Percentiles rank a stretch among this genome's conserved stretches.
These are phyloP conservation scores for Manacus vitellinus DNA, from an alignment of 2,113 vertebrate species.

Conservation along the genomic window DNA sequence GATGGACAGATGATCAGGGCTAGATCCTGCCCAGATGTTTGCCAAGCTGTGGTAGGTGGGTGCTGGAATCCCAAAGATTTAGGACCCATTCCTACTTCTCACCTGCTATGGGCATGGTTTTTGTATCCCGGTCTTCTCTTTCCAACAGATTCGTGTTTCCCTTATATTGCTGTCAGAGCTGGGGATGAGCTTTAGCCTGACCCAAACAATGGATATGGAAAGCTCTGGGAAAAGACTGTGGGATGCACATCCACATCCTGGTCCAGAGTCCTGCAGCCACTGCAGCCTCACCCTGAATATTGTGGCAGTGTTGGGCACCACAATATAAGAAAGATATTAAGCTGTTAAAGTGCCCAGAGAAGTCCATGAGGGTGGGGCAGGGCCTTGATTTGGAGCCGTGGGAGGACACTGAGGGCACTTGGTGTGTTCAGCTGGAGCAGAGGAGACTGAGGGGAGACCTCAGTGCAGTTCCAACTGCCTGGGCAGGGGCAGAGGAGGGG, in stretches of 20 bases:
- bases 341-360: neutral
- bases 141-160: neutral
- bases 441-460: neutral
- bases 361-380: neutral
- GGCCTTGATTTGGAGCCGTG: neutral
- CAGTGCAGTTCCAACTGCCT: neutral
- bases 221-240: neutral
- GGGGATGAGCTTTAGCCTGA: neutral
- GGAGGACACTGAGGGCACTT: neutral
- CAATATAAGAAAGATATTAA: neutral
- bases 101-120: rapidly evolving
- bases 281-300: neutral
- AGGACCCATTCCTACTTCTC: rapidly evolving
- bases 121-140: neutral
- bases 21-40: neutral
- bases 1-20: neutral
- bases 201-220: neutral
- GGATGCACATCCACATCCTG: rapidly evolving
- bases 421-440: neutral
- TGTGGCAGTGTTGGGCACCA: neutral
- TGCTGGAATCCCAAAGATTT: neutral
- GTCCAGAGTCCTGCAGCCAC: neutral
- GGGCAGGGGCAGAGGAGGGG: neutral
- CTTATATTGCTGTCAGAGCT: rapidly evolving
- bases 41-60: neutral